Evolutionary conservation across 2,888 invertebrate species (phyloP), one percentile per base, ranked within the genome.

Genomic region (Zootermopsis nevadensis): DNA sequence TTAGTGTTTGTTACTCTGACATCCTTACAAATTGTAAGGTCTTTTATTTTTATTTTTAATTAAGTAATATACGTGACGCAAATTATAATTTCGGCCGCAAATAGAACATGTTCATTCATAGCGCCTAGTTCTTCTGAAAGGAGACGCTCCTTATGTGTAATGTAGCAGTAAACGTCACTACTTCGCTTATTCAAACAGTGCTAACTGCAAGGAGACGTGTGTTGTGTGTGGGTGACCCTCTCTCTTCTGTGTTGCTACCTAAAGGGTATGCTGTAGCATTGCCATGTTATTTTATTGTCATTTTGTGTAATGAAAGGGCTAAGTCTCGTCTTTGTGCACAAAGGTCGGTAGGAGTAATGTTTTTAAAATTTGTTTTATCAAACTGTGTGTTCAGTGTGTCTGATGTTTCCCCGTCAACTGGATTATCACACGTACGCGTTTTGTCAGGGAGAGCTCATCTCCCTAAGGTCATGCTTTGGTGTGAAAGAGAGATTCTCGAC

Each of bases 401-500:
- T 69, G 69, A 69, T 69, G 69, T 69, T 69, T 33, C 27, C 33
- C 33, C 69, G 30, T 69, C 69, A 69, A 69, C 33, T 69, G 8
- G 69, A 69, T 69, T 69, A 69, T 69, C 69, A 69, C 69, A 69
- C 69, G 31, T 33, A 33, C 31, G 22, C 7, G 22, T 69, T 69
- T 30, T 15, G 12, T 22, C 12, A 8, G 31, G 30, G 31, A 31
- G 27, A 67, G 15, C 27, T 33, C 69, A 33, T 69, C 69, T 33
- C 31, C 69, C 69, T 69, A 69, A 69, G 69, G 69, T 69, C 15
- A 69, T 69, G 69, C 69, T 69, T 69, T 69, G 33, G 33, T 69
- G 69, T 7, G 69, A 69, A 69, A 69, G 69, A 69, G 66, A 66
- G 69, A 69, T 6, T 15, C 19, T 33, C 4, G 0, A 33, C 69